Conservation (phyloP, 2,888 invertebrate species). For the Congeria kusceri region DNA sequence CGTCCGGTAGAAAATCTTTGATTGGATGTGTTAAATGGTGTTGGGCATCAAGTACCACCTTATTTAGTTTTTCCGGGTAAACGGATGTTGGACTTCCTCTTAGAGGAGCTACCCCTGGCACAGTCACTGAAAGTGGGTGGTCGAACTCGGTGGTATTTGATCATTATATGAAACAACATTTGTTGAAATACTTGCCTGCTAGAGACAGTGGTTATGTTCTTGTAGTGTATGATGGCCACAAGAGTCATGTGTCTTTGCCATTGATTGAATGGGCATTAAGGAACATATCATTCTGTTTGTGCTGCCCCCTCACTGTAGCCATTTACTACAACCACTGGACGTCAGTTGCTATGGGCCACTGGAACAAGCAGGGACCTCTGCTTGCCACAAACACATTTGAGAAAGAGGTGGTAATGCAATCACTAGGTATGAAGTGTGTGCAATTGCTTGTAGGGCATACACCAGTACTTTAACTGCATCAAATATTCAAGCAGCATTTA, state of each 20-base stretch:
- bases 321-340: slow-evolving; percentile 40
- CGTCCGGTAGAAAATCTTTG: slow-evolving; percentile 33
- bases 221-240: slow-evolving; percentile 50
- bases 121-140: slow-evolving; percentile 6
- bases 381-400: slow-evolving; percentile 30
- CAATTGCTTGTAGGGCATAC: slow-evolving; percentile 35
- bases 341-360: slow-evolving; percentile 41
- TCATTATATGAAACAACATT: slow-evolving; percentile 31
- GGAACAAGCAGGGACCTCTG: slow-evolving; percentile 17
- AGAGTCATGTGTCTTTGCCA: slow-evolving; percentile 21
- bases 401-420: slow-evolving; percentile 22
- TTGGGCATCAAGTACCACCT: slow-evolving; percentile 25
- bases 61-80: slow-evolving; percentile 41
- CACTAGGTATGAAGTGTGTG: slow-evolving; percentile 34
- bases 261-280: slow-evolving; percentile 39
- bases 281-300: slow-evolving; percentile 49
- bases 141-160: no score
- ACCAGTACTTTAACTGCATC: slow-evolving; percentile 18
- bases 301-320: slow-evolving; percentile 51
- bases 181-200: slow-evolving; percentile 22
- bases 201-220: slow-evolving; percentile 5
- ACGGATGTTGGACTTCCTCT: slow-evolving; percentile 16
- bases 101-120: slow-evolving; percentile 42
- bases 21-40: slow-evolving; percentile 35
- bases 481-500: slow-evolving; percentile 32